Conservation (phyloP, 2,888 invertebrate genomes). For the Philonicus albiceps region DNA sequence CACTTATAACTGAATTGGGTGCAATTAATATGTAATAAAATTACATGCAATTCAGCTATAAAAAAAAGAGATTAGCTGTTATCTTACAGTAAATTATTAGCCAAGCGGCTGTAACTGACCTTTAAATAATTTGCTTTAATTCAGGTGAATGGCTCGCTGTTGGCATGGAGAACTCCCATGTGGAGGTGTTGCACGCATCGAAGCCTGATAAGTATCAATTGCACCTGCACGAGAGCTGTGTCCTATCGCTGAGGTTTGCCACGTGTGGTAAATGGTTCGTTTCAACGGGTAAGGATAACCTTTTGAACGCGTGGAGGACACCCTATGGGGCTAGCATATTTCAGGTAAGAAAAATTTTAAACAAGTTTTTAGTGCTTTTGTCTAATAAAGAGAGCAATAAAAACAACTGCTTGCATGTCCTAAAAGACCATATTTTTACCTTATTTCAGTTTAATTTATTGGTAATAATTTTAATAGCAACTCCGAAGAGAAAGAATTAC, state of each 20-base stretch:
- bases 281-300: slow-evolving; percentile 97
- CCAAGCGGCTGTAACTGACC: not conserved
- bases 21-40: not conserved
- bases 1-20: not conserved
- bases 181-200: slow-evolving; percentile 90
- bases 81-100: not conserved
- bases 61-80: not conserved
- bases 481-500: too few species aligned
- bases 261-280: slow-evolving; percentile 98
- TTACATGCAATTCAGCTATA: not conserved
- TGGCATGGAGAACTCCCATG: slow-evolving; percentile 97
- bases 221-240: slow-evolving; percentile 95
- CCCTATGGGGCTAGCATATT: slow-evolving; percentile 98
- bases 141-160: slow-evolving; percentile 94
- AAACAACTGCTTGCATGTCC: not conserved
- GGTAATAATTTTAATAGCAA: not conserved
- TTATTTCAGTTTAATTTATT: not conserved
- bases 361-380: not conserved
- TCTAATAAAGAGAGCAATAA: not conserved
- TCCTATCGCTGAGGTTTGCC: slow-evolving; percentile 93
- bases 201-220: slow-evolving; percentile 96
- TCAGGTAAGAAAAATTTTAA: slow-evolving; percentile 73
- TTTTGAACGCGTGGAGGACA: slow-evolving; percentile 96
- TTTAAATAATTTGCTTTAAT: not conserved
- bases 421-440: not conserved